Base-by-base conservation (phyloP, 2,888 invertebrate species). In the Acanthosoma haemorrhoidale region DNA sequence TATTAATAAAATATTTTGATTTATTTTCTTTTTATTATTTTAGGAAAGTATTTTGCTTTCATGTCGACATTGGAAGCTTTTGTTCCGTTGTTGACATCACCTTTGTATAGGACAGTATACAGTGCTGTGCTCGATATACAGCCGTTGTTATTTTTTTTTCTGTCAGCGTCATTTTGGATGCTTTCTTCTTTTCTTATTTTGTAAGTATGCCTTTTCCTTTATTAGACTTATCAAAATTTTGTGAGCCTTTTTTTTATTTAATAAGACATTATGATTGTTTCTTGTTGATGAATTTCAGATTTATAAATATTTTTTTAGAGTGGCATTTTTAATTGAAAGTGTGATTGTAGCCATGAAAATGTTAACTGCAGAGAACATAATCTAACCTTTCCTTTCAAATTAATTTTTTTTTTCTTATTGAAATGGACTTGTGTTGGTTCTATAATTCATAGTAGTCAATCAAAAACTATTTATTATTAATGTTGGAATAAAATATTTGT, bases 21-120 rank as follows among this genome's bases (percentile, higher is more conserved):
- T 16, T 8, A 18, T 39, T 66, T 66, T 29, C n/a, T 41, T 2
- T 68, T 11, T 13, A 8, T 68, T 25, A 21, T 15, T 68, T 11
- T 34, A 68, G 68, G 68, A 15, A 68, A 68, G 31, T 36, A 38
- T 6, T 68, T 68, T 59, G 68, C 68, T n/a, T 68, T 68, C 25
- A 36, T 68, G 16, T 68, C 68, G 15, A 68, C 39, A 9, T n/a
- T 57, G 18, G 68, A 68, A 18, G 68, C 68, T 11, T 39, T 68
- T 36, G 18, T 58, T 13, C 68, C 68, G 0, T 16, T 68, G 21
- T 21, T 59, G 36, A 58, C 68, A 13, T 68, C 68, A 16, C 68
- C 68, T 29, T 11, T 68, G 13, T 68, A 68, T 34, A 36, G 39
- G 29, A 36, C 29, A 38, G 68, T 68, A 0, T 68, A 68, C 59